Percentiles rank a stretch among this genome's conserved stretches.
Evolutionary conservation across 2,113 vertebrate genomes (phyloP).

Genomic region (Oxyruncus cristatus): DNA sequence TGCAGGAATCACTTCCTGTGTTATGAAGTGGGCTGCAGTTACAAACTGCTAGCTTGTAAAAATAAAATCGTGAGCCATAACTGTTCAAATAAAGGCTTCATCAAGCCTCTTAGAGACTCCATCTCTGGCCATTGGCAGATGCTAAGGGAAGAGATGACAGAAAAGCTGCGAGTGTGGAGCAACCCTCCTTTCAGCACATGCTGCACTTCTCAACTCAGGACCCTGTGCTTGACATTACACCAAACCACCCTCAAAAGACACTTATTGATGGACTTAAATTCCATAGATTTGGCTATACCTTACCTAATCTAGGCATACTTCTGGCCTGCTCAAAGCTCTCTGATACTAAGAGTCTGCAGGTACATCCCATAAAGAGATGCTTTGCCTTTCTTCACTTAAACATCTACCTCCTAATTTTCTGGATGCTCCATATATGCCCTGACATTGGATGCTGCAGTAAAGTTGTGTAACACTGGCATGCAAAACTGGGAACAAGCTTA

Average conservation of each 20-base stretch:
- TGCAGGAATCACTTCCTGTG: background rate
- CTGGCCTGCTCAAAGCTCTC: background rate
- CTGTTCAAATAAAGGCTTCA: background rate
- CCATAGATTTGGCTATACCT: background rate
- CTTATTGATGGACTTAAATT: background rate
- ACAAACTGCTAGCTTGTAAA: background rate
- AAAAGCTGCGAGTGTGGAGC: background rate
- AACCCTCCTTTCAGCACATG: background rate
- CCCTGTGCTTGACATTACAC: background rate
- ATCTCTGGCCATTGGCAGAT: background rate
- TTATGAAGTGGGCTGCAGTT: background rate
- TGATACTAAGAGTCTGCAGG: background rate
- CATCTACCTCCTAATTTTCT: background rate
- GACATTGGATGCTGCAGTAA: background rate
- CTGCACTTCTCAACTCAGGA: background rate
- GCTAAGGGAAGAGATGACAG: background rate
- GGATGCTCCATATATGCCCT: background rate
- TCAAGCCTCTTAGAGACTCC: background rate
- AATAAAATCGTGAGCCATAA: background rate
- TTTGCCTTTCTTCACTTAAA: background rate
- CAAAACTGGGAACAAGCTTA: background rate
- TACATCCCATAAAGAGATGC: background rate
- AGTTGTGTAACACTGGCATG: background rate
- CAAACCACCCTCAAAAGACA: background rate
- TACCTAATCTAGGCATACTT: background rate